Percentiles rank a stretch among this genome's conserved stretches.
These are phyloP conservation scores for Nephila pilipes DNA, from an alignment of 1,140 invertebrate genomes.

Conservation along the genomic window DNA sequence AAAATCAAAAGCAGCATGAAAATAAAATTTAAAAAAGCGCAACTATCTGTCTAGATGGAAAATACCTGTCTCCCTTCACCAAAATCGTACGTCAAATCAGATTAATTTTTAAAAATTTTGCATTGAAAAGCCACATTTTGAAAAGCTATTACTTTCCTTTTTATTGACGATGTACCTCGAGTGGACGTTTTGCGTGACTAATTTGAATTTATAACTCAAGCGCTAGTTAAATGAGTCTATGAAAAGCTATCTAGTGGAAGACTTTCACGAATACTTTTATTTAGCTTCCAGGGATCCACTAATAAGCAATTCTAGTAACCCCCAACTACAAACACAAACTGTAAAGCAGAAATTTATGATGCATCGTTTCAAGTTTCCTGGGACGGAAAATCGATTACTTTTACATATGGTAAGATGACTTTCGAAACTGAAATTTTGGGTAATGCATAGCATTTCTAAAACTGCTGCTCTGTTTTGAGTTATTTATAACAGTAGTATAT, in stretches of 20 bases:
- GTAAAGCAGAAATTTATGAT: conserved; percentile 36
- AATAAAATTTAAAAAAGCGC: too few species aligned
- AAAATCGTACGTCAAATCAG: too few species aligned
- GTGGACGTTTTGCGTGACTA: not conserved
- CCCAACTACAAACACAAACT: not conserved
- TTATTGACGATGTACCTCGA: not conserved
- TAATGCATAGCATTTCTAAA: conserved; percentile 1
- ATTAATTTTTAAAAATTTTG: not conserved
- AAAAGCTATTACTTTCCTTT: conserved; percentile 17
- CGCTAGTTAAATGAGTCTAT: not conserved
- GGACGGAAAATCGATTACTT: conserved; percentile 28
- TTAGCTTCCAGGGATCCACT: conserved; percentile 2
- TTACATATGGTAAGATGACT: conserved; percentile 32
- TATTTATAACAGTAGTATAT: not conserved
- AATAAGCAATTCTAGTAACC: conserved; percentile 26
- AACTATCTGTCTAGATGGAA: too few species aligned
- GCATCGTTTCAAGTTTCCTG: not conserved
- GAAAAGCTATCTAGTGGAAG: not conserved
- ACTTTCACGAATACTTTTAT: not conserved
- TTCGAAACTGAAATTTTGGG: conserved; percentile 20
- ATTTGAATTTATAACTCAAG: conserved; percentile 10
- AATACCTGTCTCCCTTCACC: too few species aligned
- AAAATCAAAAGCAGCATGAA: too few species aligned
- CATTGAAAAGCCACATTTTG: not conserved
- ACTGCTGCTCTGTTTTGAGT: not conserved